Evolutionary conservation across 92 coral and sea anemone species (phyloP).

Genomic region (Phenganax stokvisi): DNA sequence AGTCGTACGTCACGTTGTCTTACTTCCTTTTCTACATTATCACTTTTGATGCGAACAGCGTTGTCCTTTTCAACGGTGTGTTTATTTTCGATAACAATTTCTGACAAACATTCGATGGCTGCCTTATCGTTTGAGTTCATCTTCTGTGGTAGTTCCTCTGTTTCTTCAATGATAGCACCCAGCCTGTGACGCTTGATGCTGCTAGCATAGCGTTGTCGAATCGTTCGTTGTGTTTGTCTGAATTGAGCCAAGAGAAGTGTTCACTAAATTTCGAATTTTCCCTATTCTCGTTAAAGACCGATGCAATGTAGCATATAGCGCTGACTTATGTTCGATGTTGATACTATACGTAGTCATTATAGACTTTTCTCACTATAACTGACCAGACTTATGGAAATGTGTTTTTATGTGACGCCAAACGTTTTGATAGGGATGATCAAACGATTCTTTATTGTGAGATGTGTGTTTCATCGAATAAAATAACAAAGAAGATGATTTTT

Average conservation of each 20-base stretch:
- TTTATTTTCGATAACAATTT: conserved; percentile 10
- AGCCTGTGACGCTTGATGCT: conserved; percentile 3
- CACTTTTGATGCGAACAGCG: background rate
- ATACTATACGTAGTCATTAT: too few species aligned
- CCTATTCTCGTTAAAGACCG: too few species aligned
- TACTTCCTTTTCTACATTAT: background rate
- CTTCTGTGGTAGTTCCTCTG: background rate
- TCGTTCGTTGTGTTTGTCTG: conserved; percentile 17
- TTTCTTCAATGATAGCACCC: background rate
- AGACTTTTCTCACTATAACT: too few species aligned
- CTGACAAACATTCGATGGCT: conserved; percentile 3
- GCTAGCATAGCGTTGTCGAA: conserved; percentile 4
- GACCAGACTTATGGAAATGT: too few species aligned
- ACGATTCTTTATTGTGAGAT: too few species aligned
- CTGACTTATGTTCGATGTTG: too few species aligned
- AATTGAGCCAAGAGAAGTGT: background rate
- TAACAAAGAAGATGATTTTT: too few species aligned
- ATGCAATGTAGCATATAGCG: too few species aligned
- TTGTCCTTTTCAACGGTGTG: background rate
- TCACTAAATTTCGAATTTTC: background rate
- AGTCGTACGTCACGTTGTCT: background rate
- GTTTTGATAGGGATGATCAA: too few species aligned
- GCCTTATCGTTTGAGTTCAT: background rate
- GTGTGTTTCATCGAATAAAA: too few species aligned
- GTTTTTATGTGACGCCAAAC: too few species aligned